Conservation (phyloP, 2,113 vertebrate species). For the Meriones unguiculatus region DNA sequence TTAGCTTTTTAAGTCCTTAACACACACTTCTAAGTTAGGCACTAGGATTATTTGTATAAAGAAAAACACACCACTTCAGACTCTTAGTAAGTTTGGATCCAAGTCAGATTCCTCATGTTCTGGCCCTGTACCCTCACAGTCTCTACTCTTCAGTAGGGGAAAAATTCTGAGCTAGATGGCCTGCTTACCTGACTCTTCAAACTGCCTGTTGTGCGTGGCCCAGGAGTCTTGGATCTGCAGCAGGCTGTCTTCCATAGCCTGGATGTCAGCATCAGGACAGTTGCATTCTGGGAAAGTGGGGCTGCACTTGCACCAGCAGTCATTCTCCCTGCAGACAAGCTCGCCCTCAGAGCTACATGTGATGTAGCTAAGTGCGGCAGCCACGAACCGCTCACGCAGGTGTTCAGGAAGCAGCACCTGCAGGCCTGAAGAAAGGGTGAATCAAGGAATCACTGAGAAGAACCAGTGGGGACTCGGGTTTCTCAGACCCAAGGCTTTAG, state of each 20-base stretch:
- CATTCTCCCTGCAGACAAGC: constrained; percentile 93
- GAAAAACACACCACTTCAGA: not conserved
- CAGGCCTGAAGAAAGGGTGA: constrained; percentile 88
- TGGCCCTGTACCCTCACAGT: not conserved
- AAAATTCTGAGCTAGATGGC: not conserved
- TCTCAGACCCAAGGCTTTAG: not conserved
- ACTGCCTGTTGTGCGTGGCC: constrained; percentile 92
- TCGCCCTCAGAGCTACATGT: constrained; percentile 96
- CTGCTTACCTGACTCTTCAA: constrained; percentile 95
- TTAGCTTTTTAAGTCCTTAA: not conserved
- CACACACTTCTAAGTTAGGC: not conserved
- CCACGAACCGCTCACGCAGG: constrained; percentile 94
- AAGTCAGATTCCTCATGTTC: not conserved
- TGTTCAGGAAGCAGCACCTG: constrained; percentile 96
- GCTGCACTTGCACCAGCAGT: constrained; percentile 96
- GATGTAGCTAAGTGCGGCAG: constrained; percentile 97
- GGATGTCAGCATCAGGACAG: constrained; percentile 95
- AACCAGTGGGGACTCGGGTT: not conserved
- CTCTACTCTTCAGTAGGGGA: not conserved
- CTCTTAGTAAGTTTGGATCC: not conserved
- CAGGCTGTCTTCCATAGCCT: constrained; percentile 95
- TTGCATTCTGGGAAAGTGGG: constrained; percentile 94
- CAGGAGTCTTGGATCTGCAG: constrained; percentile 92
- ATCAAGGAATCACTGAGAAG: not conserved
- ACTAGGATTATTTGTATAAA: not conserved